These are phyloP conservation scores for Actias luna DNA, from an alignment of 2,888 invertebrate species.

Conservation along the genomic window DNA sequence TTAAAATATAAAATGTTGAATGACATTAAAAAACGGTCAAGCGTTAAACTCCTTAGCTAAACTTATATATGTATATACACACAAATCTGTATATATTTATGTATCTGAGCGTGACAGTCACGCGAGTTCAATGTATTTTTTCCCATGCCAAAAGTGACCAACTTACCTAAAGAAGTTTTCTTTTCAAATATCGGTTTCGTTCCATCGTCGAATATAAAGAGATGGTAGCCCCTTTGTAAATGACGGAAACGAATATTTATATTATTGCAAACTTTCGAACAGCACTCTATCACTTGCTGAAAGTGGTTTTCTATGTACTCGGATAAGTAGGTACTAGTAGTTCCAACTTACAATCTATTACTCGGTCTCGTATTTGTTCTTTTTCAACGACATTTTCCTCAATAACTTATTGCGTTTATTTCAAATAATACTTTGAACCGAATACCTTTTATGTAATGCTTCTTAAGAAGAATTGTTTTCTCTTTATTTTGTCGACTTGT, in stretches of 20 bases:
- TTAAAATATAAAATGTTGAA: no score
- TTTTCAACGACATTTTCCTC: neutral
- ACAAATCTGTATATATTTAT: no score
- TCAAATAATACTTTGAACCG: neutral
- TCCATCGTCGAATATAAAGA: neutral
- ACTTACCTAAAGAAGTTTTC: no score
- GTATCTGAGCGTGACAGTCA: no score
- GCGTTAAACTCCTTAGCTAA: no score
- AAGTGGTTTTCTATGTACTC: constrained; percentile 56
- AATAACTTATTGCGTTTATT: neutral
- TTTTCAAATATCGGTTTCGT: neutral
- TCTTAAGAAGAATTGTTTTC: neutral
- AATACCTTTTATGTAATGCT: neutral
- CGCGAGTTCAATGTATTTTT: no score
- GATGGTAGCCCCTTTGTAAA: neutral
- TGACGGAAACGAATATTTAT: constrained; percentile 9
- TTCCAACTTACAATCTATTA: neutral
- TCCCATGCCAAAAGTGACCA: no score
- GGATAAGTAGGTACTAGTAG: constrained; percentile 9
- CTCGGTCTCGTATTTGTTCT: neutral
- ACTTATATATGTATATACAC: no score
- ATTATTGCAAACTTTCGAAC: constrained; percentile 14
- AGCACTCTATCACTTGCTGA: constrained; percentile 30
- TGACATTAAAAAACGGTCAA: no score
- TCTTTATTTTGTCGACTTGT: neutral